Evolutionary conservation across 1,140 invertebrate species (phyloP).

Genomic region (Formica exsecta): DNA sequence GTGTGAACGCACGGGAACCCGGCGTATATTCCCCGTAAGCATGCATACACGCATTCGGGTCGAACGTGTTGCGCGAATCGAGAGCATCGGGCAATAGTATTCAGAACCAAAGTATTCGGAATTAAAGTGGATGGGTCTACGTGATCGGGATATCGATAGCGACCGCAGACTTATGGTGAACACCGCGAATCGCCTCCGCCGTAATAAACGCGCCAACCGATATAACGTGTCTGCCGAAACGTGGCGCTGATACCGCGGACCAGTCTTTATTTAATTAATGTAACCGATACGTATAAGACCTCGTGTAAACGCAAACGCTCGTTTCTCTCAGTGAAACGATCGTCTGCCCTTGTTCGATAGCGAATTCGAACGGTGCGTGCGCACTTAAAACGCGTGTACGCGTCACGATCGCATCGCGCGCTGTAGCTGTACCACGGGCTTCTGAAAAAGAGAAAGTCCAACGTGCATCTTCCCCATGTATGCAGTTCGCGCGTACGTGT

Average conservation of each 20-base stretch:
- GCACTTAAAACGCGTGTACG: slow-evolving; percentile 43
- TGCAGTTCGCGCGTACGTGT: background rate
- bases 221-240: slow-evolving; percentile 54
- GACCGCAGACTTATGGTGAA: slow-evolving; percentile 70
- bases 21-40: slow-evolving; percentile 1
- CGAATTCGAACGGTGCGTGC: slow-evolving; percentile 58
- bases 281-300: slow-evolving; percentile 67
- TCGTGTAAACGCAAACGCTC: slow-evolving; percentile 68
- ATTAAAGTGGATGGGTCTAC: slow-evolving; percentile 70
- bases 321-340: slow-evolving; percentile 52
- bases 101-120: slow-evolving; percentile 71
- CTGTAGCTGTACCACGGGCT: slow-evolving; percentile 32
- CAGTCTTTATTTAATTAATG: slow-evolving; percentile 78
- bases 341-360: slow-evolving; percentile 41
- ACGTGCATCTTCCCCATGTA: background rate
- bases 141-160: slow-evolving; percentile 73
- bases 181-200: slow-evolving; percentile 65
- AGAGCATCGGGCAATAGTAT: slow-evolving; percentile 59
- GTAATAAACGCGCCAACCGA: slow-evolving; percentile 69
- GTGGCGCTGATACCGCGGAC: slow-evolving; percentile 60
- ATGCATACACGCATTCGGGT: background rate
- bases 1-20: slow-evolving; percentile 40
- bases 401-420: slow-evolving; percentile 56
- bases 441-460: slow-evolving; percentile 67
- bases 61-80: slow-evolving; percentile 52